These are phyloP conservation scores for Ranitomeya imitator DNA, from an alignment of 2,113 vertebrate genomes.

Conservation along the genomic window DNA sequence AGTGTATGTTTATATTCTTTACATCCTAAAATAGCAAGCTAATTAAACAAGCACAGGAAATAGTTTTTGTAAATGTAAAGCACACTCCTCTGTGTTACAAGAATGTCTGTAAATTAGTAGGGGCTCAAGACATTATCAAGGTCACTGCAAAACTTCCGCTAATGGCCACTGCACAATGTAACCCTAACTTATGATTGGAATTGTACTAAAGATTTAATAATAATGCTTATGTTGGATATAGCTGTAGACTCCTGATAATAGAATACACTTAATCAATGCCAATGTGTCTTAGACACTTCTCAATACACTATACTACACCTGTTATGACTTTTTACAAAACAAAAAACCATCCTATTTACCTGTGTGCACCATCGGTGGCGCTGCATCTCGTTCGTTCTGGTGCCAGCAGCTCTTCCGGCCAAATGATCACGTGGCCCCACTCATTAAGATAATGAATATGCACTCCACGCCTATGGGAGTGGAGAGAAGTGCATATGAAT, in stretches of 20 bases:
- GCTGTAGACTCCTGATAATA: not conserved
- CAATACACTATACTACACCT: too few species aligned
- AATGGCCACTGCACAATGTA: not conserved
- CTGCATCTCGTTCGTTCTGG: too few species aligned
- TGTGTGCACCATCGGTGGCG: too few species aligned
- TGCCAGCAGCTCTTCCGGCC: too few species aligned
- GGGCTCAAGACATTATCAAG: not conserved
- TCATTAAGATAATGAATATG: too few species aligned
- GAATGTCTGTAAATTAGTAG: not conserved
- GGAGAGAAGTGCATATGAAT: too few species aligned
- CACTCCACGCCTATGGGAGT: too few species aligned
- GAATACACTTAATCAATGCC: too few species aligned
- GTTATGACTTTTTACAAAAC: too few species aligned
- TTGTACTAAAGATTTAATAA: not conserved
- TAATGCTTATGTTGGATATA: not conserved
- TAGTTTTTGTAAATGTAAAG: not conserved
- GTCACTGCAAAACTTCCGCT: not conserved
- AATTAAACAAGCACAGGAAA: not conserved
- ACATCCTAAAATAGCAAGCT: constrained; percentile 27
- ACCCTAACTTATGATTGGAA: not conserved
- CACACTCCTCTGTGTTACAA: not conserved
- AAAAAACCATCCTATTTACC: too few species aligned
- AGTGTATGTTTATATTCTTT: constrained; percentile 38
- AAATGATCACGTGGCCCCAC: too few species aligned
- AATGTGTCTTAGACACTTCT: too few species aligned